Conservation (phyloP, 92 coral and sea anemone species). For the Zoanthus solanderi region DNA sequence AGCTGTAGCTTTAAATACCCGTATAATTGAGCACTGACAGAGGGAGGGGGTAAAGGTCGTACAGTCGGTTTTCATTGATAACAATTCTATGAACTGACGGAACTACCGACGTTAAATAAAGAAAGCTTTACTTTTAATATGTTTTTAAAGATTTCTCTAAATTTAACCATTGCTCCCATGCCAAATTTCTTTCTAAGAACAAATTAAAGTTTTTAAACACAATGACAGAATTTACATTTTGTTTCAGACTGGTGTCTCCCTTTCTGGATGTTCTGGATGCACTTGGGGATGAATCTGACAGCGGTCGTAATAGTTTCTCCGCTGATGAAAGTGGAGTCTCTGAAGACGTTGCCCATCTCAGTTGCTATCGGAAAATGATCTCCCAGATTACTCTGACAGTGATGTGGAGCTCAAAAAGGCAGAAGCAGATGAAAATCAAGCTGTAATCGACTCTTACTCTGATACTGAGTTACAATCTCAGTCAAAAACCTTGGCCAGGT, state of each 20-base stretch:
- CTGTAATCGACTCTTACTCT: constrained; percentile 19
- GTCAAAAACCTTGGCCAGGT: too few relatives aligned
- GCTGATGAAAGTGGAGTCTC: neutral
- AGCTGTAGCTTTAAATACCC: neutral
- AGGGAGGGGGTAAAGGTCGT: too few relatives aligned
- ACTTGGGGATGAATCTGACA: neutral
- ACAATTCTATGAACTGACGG: too few relatives aligned
- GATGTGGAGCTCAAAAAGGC: constrained; percentile 15
- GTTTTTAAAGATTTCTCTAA: neutral
- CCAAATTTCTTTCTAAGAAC: neutral
- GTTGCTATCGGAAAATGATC: constrained; percentile 26
- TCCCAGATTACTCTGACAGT: constrained; percentile 12
- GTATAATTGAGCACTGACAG: too few relatives aligned
- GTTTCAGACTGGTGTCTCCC: constrained; percentile 6
- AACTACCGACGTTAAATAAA: too few relatives aligned
- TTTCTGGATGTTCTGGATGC: neutral
- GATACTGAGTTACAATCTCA: neutral
- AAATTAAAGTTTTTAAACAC: neutral
- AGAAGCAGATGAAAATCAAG: constrained; percentile 12
- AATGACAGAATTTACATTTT: neutral
- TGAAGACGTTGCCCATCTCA: constrained; percentile 18
- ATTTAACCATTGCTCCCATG: neutral
- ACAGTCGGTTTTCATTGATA: too few relatives aligned
- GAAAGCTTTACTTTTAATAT: too few relatives aligned
- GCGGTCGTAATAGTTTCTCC: neutral